Base-by-base conservation (phyloP, 2,888 invertebrate species). In the Sycophila texana region DNA sequence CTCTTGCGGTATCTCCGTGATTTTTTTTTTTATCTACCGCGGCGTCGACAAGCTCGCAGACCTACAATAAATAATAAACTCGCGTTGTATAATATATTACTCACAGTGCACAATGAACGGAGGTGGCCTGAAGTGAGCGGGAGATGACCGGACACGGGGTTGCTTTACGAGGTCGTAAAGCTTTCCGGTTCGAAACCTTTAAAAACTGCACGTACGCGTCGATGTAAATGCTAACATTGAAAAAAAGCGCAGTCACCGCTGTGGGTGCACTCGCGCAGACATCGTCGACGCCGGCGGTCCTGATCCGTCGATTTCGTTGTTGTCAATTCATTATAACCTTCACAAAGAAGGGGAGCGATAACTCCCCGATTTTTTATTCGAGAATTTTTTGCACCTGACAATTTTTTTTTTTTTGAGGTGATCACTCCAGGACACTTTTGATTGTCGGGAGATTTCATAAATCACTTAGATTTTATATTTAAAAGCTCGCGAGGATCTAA, bases 161-260 rank as follows among this genome's bases (percentile, higher is more conserved):
- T 80, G 79, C 83, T 87, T 86, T 86, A 86, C 83, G 85, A 83
- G 83, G 79, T 81, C 77, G 83, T 86, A 84, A 86, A 86, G 83
- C 83, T 80, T 84, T 81, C 84, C 80, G 73, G 83, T 78, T 82
- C 81, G 71, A 67, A 70, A 80, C 81, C 83, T 84, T 83, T 80
- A 83, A 86, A 86, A 86, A 84, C 83, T 82, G 84, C 82, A 77
- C 82, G 70, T 61, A 66, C 71, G 26, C 66, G 72, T 55, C 18
- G 61, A 55, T 78, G 67, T 79, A 83, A 82, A 81, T 78, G 78
- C 75, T 81, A 76, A 81, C 79, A 81, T 82, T 83, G 83, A 77
- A 81, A 74, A 77, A 80, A 75, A 75, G 73, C 63, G 63, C n/a
- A 57, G 7, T n/a, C 47, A 61, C 30, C 65, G 71, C 71, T 55